phyloP scores from a whole-genome alignment of 2,113 vertebrate species.

The Neomonachus schauinslandi region DNA sequence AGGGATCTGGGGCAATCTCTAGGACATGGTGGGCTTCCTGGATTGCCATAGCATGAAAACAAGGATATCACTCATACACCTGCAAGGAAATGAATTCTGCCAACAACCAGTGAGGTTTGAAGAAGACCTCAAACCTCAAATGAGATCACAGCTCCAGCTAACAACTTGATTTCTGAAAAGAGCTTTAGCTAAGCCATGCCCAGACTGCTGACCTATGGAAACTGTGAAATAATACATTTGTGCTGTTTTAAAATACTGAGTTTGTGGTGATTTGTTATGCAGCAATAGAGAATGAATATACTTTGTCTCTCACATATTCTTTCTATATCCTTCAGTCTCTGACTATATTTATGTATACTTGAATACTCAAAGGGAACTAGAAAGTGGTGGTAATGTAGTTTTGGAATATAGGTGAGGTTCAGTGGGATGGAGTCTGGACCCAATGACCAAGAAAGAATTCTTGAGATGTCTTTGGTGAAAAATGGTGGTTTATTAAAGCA shows the following conservation, averaged over 20 bases:
- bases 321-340: neutral
- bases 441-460: too few species aligned
- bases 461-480: too few species aligned
- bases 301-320: neutral
- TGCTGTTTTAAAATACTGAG: neutral
- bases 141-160: neutral
- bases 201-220: neutral
- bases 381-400: too few species aligned
- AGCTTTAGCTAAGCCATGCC: neutral
- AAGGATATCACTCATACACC: fast-evolving
- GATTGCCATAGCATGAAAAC: neutral
- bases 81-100: neutral
- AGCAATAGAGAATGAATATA: too few species aligned
- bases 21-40: neutral
- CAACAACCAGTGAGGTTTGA: too few species aligned
- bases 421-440: too few species aligned
- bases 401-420: too few species aligned
- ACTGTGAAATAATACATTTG: fast-evolving
- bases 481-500: too few species aligned
- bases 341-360: fast-evolving
- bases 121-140: neutral
- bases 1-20: neutral
- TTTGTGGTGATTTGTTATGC: neutral
- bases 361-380: neutral
- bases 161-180: neutral